Conservation (phyloP, 2,113 vertebrate genomes). For the Ammodramus savannarum region DNA sequence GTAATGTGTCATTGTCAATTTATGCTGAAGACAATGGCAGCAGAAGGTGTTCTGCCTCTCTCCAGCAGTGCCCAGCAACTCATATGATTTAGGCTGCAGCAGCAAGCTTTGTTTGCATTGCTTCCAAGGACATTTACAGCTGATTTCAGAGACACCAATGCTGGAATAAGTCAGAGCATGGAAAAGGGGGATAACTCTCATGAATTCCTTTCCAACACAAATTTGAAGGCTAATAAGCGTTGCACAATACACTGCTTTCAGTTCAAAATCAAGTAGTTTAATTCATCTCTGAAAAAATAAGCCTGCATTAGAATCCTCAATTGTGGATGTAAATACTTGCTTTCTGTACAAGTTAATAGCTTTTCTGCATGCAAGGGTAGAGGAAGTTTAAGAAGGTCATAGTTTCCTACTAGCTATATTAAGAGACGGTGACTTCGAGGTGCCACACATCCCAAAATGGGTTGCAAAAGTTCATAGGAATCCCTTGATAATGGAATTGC, state of each 20-base stretch:
- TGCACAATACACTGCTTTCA: not conserved
- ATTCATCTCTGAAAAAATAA: not conserved
- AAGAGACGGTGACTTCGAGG: not conserved
- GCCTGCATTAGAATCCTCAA: not conserved
- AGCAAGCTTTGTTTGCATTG: not conserved
- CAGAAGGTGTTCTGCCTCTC: not conserved
- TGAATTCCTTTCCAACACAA: not conserved
- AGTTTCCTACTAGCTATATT: not conserved
- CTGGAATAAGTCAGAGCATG: not conserved
- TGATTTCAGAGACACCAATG: not conserved
- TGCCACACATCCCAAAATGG: not conserved
- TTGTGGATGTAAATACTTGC: not conserved
- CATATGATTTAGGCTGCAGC: not conserved
- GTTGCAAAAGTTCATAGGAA: not conserved
- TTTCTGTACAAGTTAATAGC: not conserved
- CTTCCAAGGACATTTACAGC: not conserved
- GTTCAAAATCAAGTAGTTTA: not conserved
- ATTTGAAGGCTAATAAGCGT: not conserved
- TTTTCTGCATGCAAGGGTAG: not conserved
- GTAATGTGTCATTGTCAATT: not conserved
- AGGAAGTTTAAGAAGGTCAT: constrained; percentile 19
- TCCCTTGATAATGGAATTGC: not conserved
- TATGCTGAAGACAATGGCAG: not conserved
- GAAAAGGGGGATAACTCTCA: not conserved
- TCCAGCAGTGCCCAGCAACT: not conserved